These are phyloP conservation scores for Phalacrocorax brasilianus DNA, from an alignment of 2,113 vertebrate genomes.

Conservation along the genomic window DNA sequence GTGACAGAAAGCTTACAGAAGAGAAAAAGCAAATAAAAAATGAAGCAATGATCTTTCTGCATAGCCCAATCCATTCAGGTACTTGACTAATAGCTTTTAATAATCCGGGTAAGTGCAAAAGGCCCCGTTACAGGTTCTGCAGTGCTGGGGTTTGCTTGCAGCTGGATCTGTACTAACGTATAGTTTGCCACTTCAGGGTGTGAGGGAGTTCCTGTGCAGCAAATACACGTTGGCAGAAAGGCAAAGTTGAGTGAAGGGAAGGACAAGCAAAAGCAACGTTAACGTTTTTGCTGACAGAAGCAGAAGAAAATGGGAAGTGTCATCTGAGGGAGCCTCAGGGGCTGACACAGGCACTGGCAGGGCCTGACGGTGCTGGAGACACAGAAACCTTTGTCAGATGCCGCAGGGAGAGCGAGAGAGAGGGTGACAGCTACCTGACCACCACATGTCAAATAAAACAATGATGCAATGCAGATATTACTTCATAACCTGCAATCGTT, in stretches of 20 bases:
- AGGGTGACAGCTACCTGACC: not conserved
- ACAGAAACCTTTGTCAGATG: not conserved
- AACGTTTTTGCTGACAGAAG: conserved; percentile 5
- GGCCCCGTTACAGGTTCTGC: not conserved
- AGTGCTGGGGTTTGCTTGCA: not conserved
- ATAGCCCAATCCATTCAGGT: not conserved
- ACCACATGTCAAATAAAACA: fast-evolving
- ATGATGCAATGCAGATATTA: not conserved
- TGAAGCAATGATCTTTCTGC: not conserved
- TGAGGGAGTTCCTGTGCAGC: not conserved
- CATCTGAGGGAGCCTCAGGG: not conserved
- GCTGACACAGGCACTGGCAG: not conserved
- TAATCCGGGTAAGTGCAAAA: not conserved
- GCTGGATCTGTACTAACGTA: not conserved
- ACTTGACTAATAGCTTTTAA: not conserved
- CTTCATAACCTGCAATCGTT: not conserved
- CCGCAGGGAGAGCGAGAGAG: not conserved
- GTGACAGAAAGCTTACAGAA: not conserved
- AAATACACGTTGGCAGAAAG: not conserved
- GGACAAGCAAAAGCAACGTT: not conserved
- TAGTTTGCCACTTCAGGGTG: not conserved
- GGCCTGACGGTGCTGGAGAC: not conserved
- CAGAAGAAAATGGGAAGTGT: not conserved
- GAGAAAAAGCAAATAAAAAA: not conserved
- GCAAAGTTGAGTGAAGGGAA: not conserved